phyloP scores from a whole-genome alignment of 2,888 invertebrate species.

The Parnassius glacialis region DNA sequence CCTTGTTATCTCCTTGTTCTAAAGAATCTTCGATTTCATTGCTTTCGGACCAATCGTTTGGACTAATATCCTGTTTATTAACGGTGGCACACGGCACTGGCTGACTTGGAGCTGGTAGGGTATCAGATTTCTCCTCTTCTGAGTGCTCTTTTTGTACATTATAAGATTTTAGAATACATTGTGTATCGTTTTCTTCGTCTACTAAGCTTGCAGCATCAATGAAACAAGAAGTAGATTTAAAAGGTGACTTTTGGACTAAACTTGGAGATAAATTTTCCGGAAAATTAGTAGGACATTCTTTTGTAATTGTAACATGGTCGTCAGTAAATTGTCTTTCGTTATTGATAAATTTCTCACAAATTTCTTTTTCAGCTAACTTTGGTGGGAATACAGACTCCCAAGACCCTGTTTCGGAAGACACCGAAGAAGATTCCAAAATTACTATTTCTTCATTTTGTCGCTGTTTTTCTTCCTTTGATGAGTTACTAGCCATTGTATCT shows the following conservation, averaged over 20 bases:
- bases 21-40: conserved; percentile 70
- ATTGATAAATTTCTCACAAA: conserved; percentile 65
- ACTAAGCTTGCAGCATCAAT: conserved; percentile 89
- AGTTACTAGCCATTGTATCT: conserved; percentile 42
- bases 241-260: conserved; percentile 45
- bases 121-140: conserved; percentile 29
- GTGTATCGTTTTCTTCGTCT: conserved; percentile 82
- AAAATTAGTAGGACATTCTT: conserved; percentile 37
- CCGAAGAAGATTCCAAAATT: conserved; percentile 82
- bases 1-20: conserved; percentile 57
- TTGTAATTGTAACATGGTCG: conserved; percentile 27
- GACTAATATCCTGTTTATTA: conserved; percentile 52
- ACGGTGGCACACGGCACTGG: conserved; percentile 54
- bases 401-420: conserved; percentile 83
- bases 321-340: conserved; percentile 55
- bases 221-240: conserved; percentile 81
- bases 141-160: neutral
- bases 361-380: conserved; percentile 59
- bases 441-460: conserved; percentile 83
- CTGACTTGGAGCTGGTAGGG: conserved; percentile 47
- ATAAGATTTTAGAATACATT: conserved; percentile 3
- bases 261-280: conserved; percentile 34
- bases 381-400: conserved; percentile 83
- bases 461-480: conserved; percentile 82
- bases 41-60: conserved; percentile 61